Conservation (phyloP, 2,888 invertebrate species). For the Tryphoninae sp. region DNA sequence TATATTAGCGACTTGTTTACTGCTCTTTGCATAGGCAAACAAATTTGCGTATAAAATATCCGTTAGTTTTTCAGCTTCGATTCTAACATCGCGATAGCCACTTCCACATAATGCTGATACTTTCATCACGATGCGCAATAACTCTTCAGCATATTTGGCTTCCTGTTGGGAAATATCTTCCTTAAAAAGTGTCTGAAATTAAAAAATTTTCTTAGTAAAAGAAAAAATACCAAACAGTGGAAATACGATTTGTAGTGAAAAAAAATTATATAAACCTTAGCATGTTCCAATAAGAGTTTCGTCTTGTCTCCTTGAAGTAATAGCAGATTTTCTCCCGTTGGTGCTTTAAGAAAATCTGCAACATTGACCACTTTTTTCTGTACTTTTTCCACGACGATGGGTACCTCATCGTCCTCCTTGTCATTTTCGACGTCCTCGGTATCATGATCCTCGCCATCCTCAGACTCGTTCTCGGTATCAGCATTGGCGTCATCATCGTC, state of each 20-base stretch:
- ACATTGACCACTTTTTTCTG: slow-evolving; percentile 74
- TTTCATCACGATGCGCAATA: slow-evolving; percentile 82
- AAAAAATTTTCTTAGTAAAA: slow-evolving; percentile 3
- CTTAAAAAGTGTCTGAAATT: slow-evolving; percentile 69
- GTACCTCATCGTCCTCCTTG: slow-evolving; percentile 69
- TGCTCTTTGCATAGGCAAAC: slow-evolving; percentile 82
- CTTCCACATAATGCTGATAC: slow-evolving; percentile 84
- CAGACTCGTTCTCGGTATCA: slow-evolving; percentile 66
- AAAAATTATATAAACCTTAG: slow-evolving; percentile 69
- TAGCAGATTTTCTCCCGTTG: slow-evolving; percentile 82
- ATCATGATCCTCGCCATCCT: slow-evolving; percentile 72
- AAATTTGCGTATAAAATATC: slow-evolving; percentile 83
- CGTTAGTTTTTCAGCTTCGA: slow-evolving; percentile 81
- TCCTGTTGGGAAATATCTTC: slow-evolving; percentile 60
- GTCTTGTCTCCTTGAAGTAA: slow-evolving; percentile 80
- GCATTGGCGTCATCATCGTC: slow-evolving; percentile 70
- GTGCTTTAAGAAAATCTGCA: slow-evolving; percentile 81
- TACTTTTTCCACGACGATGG: slow-evolving; percentile 64
- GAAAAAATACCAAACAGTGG: not conserved
- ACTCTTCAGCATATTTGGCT: slow-evolving; percentile 76
- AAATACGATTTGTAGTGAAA: not conserved
- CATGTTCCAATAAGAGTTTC: slow-evolving; percentile 71
- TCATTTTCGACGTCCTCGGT: slow-evolving; percentile 74
- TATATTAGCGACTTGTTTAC: slow-evolving; percentile 83
- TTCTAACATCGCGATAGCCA: slow-evolving; percentile 82